These are phyloP conservation scores for Mizuhopecten yessoensis DNA, from an alignment of 1,140 invertebrate species.

Conservation along the genomic window DNA sequence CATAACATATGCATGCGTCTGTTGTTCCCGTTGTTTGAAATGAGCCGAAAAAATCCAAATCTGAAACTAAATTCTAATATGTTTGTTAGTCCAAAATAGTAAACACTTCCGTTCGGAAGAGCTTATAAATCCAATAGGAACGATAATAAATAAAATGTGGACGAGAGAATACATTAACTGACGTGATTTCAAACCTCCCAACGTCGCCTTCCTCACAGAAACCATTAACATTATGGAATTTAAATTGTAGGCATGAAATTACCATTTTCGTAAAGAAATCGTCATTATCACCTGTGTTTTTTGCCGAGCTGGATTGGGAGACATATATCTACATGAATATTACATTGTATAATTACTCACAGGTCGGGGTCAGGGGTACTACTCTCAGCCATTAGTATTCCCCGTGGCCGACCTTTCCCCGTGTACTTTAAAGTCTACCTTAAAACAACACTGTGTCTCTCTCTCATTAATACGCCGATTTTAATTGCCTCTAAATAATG, in stretches of 20 bases:
- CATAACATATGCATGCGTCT: no score
- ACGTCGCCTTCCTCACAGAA: not conserved
- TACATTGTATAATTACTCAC: not conserved
- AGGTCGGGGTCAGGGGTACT: not conserved
- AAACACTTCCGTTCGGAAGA: no score
- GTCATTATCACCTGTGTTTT: not conserved
- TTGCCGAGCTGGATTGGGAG: not conserved
- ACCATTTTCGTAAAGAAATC: not conserved
- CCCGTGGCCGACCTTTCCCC: not conserved
- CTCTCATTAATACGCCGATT: not conserved
- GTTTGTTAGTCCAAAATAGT: no score
- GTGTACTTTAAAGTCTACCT: not conserved
- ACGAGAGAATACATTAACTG: no score
- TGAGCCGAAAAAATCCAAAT: no score
- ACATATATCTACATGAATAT: constrained; percentile 15
- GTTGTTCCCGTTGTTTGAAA: no score
- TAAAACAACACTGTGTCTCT: not conserved
- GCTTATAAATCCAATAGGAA: no score
- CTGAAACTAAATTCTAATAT: no score
- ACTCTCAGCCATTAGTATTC: not conserved
- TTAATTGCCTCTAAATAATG: not conserved
- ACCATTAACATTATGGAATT: not conserved
- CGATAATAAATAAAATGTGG: no score
- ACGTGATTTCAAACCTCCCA: not conserved
- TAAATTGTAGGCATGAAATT: not conserved